Base-by-base conservation (phyloP, 2,113 vertebrate genomes). In the Percopsis transmontana region DNA sequence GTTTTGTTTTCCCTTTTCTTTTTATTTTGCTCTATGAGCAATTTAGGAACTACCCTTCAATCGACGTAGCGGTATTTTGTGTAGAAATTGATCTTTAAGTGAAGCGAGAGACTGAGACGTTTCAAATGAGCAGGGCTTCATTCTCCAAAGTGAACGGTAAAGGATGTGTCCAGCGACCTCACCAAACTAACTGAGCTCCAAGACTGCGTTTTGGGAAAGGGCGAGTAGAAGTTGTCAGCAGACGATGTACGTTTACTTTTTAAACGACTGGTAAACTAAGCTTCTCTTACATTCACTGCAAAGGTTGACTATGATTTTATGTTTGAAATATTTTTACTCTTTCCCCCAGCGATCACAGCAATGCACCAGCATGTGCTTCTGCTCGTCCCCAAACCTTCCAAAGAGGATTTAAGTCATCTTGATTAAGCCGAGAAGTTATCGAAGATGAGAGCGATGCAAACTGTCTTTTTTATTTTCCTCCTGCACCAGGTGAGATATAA, bases 401-500 rank as follows among this genome's bases (percentile, higher is more conserved):
- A 89, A 83, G 90, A 92, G 92, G 92, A 91, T 92, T 92, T 94
- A 92, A 84, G 70, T 86, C 91, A 70, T 84, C 89, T 76, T 52
- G 72, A 90, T 83, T 91, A 91, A 91, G 76, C 82, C 81, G 87
- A 92, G 82, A 90, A 87, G 85, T 86, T 68, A 84, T 69, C 82
- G 87, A 94, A 91, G 91, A 98, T 94, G 94, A 93, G 91, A 89
- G 89, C 83, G 67, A 90, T 95, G 79, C 90, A 91, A 84, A 91
- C 94, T 64, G 53, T 96, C 59, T 87, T 95, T 82, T 78, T 94
- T 67, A 88, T 96, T n/a, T 88, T 93, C 70, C 85, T 94, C 76
- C 93, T 97, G 72, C 93, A 94, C 82, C 93, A 95, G 92, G 97
- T 99, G 92, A 97, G 95, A 90, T 44, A 21, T 23, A 19, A 12